A percentile compares a stretch with the other conserved stretches of the same genome.
These are phyloP conservation scores for Cyanoramphus novaezelandiae DNA, from an alignment of 2,113 vertebrate genomes.

Conservation along the genomic window DNA sequence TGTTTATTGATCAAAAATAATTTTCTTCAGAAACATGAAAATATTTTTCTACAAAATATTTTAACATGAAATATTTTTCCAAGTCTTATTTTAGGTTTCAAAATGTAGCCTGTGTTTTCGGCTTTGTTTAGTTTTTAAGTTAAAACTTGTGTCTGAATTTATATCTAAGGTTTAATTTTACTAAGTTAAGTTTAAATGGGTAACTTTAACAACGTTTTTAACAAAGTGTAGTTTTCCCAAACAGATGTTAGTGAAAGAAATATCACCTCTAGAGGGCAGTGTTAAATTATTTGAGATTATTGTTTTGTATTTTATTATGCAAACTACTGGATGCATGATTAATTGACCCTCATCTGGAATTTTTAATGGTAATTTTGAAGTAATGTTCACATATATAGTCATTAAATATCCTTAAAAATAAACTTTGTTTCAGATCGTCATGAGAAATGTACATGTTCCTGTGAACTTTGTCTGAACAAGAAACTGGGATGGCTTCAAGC, in stretches of 20 bases:
- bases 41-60: neutral
- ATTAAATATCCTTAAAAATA: neutral
- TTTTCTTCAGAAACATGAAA: neutral
- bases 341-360: neutral
- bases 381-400: neutral
- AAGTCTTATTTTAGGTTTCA: neutral
- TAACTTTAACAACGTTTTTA: neutral
- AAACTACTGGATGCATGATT: neutral
- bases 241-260: neutral
- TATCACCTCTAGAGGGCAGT: constrained; percentile 70
- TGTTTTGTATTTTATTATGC: constrained; percentile 21
- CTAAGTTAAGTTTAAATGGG: neutral
- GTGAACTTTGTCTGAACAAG: neutral
- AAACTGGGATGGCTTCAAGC: neutral
- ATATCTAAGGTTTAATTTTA: neutral
- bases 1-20: neutral
- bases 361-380: neutral
- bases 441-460: neutral
- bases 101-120: neutral
- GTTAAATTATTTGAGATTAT: constrained; percentile 66
- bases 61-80: neutral
- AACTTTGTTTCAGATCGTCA: neutral
- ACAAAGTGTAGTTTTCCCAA: neutral
- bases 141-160: neutral
- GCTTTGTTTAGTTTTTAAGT: neutral